phyloP scores from a whole-genome alignment of 53 echinoderm and acorn worm genomes.

The Astropecten irregularis region DNA sequence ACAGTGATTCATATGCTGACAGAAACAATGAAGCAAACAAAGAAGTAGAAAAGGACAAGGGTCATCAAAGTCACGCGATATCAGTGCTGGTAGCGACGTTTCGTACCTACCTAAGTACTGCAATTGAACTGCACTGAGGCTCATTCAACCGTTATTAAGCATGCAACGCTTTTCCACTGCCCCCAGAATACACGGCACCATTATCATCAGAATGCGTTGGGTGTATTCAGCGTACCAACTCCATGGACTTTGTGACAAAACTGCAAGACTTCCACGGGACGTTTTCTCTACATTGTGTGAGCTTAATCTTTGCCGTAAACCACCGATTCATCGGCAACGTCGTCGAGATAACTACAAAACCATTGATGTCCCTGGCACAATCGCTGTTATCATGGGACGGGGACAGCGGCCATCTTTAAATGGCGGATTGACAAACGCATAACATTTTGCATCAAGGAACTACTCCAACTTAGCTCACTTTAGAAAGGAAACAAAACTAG shows the following conservation, averaged over 20 bases:
- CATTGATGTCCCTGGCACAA: background rate
- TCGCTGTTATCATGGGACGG: background rate
- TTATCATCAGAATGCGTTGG: too few species aligned
- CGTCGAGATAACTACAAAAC: background rate
- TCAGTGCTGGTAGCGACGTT: too few species aligned
- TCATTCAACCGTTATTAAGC: too few species aligned
- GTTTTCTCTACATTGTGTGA: background rate
- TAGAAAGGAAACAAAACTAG: background rate
- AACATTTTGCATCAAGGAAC: background rate
- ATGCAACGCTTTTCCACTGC: too few species aligned
- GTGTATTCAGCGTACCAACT: too few species aligned
- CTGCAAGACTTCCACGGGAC: background rate
- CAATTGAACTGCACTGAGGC: too few species aligned
- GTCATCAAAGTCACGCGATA: too few species aligned
- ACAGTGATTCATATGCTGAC: too few species aligned
- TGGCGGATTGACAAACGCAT: background rate
- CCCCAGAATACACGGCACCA: too few species aligned
- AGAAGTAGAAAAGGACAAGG: too few species aligned
- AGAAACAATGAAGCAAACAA: too few species aligned
- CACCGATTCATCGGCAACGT: background rate
- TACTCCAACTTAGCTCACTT: background rate
- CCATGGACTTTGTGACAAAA: background rate
- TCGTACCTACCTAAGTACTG: too few species aligned
- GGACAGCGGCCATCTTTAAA: slow-evolving; percentile 12
- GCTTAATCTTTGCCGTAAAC: background rate